These are phyloP conservation scores for Tachystola acroxantha DNA, from an alignment of 2,888 invertebrate species.

Conservation along the genomic window DNA sequence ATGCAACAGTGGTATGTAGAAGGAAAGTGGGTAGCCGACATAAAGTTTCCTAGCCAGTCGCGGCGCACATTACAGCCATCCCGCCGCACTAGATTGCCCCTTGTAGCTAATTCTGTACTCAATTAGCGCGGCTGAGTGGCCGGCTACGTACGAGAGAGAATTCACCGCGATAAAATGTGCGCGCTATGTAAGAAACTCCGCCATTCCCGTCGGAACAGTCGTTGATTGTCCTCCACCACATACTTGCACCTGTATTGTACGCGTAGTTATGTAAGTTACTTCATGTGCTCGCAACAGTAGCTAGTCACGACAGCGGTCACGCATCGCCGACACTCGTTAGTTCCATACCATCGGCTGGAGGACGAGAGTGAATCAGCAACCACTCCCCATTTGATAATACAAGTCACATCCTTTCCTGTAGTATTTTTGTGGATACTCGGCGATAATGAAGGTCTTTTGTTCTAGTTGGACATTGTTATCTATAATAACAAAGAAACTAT, in stretches of 20 bases:
- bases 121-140: slow-evolving; percentile 31
- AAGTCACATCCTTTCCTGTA: neutral
- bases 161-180: slow-evolving; percentile 18
- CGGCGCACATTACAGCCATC: slow-evolving; percentile 10
- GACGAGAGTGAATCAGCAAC: slow-evolving; percentile 60
- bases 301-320: slow-evolving; percentile 55
- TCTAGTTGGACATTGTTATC: no score
- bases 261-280: slow-evolving; percentile 30
- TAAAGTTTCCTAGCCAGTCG: slow-evolving; percentile 13
- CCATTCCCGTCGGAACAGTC: slow-evolving; percentile 2
- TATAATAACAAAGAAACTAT: no score
- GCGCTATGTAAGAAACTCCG: neutral
- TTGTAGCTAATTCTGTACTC: slow-evolving; percentile 35
- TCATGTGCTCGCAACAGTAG: slow-evolving; percentile 31
- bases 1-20: slow-evolving; percentile 11
- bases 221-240: slow-evolving; percentile 7
- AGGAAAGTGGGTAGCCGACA: slow-evolving; percentile 18
- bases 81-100: slow-evolving; percentile 28
- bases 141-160: slow-evolving; percentile 21
- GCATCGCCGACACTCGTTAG: slow-evolving; percentile 46
- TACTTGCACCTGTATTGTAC: slow-evolving; percentile 10
- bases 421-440: no score
- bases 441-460: no score
- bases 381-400: slow-evolving; percentile 22
- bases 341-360: slow-evolving; percentile 51